Evolutionary conservation across 2,113 vertebrate genomes (phyloP), one percentile per base, ranked within the genome.

Genomic region (Alexandromys fortis): DNA sequence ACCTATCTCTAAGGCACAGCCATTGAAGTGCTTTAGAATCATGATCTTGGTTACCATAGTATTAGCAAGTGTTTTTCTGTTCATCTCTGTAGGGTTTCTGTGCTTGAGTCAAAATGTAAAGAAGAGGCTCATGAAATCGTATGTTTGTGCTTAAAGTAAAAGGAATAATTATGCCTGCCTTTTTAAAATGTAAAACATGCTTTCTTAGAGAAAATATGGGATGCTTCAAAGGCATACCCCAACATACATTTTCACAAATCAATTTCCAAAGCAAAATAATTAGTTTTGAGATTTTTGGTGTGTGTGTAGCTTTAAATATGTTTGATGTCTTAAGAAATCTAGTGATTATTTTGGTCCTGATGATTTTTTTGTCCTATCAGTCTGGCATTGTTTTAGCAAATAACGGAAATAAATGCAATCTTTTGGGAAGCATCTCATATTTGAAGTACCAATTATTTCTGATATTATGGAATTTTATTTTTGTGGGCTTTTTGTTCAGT

Each of bases 301-400:
- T 17, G 55, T 55, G 55, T 55, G 55, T 58, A 58, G 55, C 17
- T 58, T 58, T 58, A 72, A 87, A 88, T 86, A 45, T n/a, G 2
- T 76, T 88, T 81, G 83, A 8, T 92, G 22, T 92, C 61, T 88
- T 47, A 86, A 92, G 88, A 55, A 42, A 91, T 94, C 1, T 90
- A 28, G 42, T n/a, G 72, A 3, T 96, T 97, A 65, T 90, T 28
- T 95, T 96, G 82, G 3, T 92, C n/a, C 77, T 96, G 26, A 55
- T 91, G 4, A 81, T 90, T 19, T 26, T 38, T 83, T 58, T 49
- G 17, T 55, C 16, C 6, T 28, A 17, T 77, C 7, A 92, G 4
- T 52, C 76, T 73, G 17, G 7, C 30, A 72, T 13, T 79, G 2
- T 91, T 90, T 93, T 94, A 91, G 72, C 68, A 89, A 82, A 76